A percentile compares a stretch with the other conserved stretches of the same genome.
Conservation (phyloP, 2,888 invertebrate genomes). For the Orthonevra nobilis region DNA sequence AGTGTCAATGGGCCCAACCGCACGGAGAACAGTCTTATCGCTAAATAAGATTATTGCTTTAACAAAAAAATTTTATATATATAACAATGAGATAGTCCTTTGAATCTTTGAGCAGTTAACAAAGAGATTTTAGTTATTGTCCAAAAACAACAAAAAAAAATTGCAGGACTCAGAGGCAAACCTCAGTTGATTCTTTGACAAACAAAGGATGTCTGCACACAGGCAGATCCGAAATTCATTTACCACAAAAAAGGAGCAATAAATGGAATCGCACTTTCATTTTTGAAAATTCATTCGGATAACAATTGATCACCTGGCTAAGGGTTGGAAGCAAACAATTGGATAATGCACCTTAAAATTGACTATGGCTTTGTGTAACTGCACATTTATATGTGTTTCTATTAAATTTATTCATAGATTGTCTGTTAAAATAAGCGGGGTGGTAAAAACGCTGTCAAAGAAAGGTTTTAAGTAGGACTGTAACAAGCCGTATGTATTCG, state of each 20-base stretch:
- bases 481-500: too few species aligned
- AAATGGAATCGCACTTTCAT: slow-evolving; percentile 56
- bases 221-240: slow-evolving; percentile 50
- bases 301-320: slow-evolving; percentile 56
- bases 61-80: slow-evolving; percentile 62
- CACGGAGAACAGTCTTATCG: slow-evolving; percentile 45
- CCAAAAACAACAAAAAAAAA: not conserved
- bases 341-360: slow-evolving; percentile 37
- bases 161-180: slow-evolving; percentile 26
- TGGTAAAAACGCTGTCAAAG: too few species aligned
- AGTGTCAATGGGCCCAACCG: too few species aligned
- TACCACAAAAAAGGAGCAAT: slow-evolving; percentile 61
- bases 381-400: too few species aligned
- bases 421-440: too few species aligned
- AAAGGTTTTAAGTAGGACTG: too few species aligned
- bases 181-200: slow-evolving; percentile 37
- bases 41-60: slow-evolving; percentile 59
- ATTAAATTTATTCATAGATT: too few species aligned
- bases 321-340: slow-evolving; percentile 36
- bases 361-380: too few species aligned
- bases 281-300: slow-evolving; percentile 4
- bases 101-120: slow-evolving; percentile 43
- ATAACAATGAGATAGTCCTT: slow-evolving; percentile 65
- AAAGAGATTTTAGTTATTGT: slow-evolving; percentile 56
- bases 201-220: slow-evolving; percentile 40